Evolutionary conservation across 2,797 vertebrate genomes (phyloP).

Genomic region (Clarias fuscus): DNA sequence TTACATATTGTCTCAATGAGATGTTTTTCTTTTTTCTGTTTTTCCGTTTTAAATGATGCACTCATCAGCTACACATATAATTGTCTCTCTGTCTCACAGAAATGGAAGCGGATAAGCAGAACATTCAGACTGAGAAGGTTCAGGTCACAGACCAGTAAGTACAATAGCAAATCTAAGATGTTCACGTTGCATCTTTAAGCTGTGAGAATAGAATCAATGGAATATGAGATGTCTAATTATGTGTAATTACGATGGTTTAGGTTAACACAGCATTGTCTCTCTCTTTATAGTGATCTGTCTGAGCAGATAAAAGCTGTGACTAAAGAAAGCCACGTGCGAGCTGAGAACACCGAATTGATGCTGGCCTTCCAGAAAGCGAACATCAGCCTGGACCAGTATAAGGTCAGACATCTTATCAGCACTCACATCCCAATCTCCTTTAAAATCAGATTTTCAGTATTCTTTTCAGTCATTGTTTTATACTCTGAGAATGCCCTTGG

Average conservation of each 20-base stretch:
- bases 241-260: neutral
- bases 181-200: neutral
- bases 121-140: constrained; percentile 44
- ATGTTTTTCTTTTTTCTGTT: constrained; percentile 3
- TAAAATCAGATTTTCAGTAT: neutral
- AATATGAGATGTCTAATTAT: neutral
- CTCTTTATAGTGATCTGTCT: constrained; percentile 78
- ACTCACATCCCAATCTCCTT: neutral
- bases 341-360: constrained; percentile 90
- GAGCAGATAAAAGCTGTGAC: constrained; percentile 89
- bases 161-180: neutral
- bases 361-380: constrained; percentile 86
- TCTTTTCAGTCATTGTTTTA: neutral
- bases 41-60: neutral
- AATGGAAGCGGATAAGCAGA: constrained; percentile 66
- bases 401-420: constrained; percentile 70
- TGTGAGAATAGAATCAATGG: neutral
- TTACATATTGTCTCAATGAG: neutral
- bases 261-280: neutral
- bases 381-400: constrained; percentile 81
- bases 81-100: constrained; percentile 18
- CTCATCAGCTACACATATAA: neutral
- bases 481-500: too few species aligned
- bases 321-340: constrained; percentile 83
- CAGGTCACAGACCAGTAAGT: constrained; percentile 62